phyloP scores from a whole-genome alignment of 2,113 vertebrate genomes.

The Hucho hucho region DNA sequence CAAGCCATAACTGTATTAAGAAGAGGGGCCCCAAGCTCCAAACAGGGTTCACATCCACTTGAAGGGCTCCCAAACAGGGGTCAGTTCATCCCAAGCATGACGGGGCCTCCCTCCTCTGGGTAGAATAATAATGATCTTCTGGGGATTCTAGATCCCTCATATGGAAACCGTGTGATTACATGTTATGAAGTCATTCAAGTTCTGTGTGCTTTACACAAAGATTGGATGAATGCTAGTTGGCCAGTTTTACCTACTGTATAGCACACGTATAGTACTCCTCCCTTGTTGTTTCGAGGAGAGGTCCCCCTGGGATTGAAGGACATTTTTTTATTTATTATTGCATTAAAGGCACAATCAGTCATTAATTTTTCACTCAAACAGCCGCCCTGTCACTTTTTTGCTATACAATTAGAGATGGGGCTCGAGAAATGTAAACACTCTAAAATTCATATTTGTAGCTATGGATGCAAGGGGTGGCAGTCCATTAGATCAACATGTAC shows the following conservation, averaged over 20 bases:
- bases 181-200: slow-evolving; percentile 40
- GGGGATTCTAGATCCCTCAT: background rate
- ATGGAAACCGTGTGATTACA: slow-evolving; percentile 20
- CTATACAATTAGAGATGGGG: no score
- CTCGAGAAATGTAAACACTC: no score
- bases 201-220: background rate
- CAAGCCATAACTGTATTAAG: slow-evolving; percentile 17
- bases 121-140: no score
- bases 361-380: no score
- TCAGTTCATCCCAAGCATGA: slow-evolving; percentile 21
- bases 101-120: slow-evolving; percentile 1
- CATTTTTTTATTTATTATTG: background rate
- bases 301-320: background rate
- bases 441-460: no score
- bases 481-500: no score
- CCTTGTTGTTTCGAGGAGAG: background rate
- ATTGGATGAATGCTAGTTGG: background rate
- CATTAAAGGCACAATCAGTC: no score
- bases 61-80: slow-evolving; percentile 13
- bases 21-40: slow-evolving; percentile 4
- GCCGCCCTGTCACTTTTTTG: no score
- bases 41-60: slow-evolving; percentile 8
- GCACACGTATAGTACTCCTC: background rate
- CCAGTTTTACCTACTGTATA: background rate
- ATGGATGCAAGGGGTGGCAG: no score